Percentiles rank a stretch among this genome's conserved stretches.
Evolutionary conservation across 1,140 invertebrate species (phyloP).

Genomic region (Mya arenaria): DNA sequence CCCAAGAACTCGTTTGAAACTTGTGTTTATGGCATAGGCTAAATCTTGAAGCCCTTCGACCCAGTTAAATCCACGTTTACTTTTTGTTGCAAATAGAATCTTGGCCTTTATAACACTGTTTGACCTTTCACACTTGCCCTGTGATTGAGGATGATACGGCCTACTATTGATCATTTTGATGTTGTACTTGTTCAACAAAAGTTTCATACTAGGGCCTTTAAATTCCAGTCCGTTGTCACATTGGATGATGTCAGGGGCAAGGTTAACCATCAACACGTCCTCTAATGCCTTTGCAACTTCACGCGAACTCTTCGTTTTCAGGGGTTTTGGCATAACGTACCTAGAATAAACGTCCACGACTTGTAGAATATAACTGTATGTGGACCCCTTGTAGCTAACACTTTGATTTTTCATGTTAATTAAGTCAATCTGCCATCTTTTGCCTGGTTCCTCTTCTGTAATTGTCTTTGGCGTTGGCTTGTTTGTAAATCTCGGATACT

Average conservation of each 20-base stretch:
- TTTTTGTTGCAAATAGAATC: conserved; percentile 8
- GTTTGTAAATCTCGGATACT: background rate
- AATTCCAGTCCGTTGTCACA: background rate
- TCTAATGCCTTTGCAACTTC: conserved; percentile 26
- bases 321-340: conserved; percentile 14
- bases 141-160: conserved; percentile 20
- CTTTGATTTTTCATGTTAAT: background rate
- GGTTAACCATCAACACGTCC: conserved; percentile 14
- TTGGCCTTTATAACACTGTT: conserved; percentile 7
- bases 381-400: conserved; percentile 2
- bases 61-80: conserved; percentile 27
- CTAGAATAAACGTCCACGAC: conserved; percentile 8
- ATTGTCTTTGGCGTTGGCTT: background rate
- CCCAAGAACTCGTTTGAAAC: conserved; percentile 23
- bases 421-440: background rate
- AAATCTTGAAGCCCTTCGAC: background rate
- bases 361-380: background rate
- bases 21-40: conserved; percentile 1
- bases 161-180: conserved; percentile 16
- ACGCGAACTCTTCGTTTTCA: conserved; percentile 21
- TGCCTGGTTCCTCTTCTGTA: background rate
- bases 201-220: background rate
- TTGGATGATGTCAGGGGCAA: background rate
- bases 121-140: conserved; percentile 12
- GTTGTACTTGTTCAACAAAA: background rate